Evolutionary conservation across 2,797 vertebrate species (phyloP).

Genomic region (Galago senegalensis): DNA sequence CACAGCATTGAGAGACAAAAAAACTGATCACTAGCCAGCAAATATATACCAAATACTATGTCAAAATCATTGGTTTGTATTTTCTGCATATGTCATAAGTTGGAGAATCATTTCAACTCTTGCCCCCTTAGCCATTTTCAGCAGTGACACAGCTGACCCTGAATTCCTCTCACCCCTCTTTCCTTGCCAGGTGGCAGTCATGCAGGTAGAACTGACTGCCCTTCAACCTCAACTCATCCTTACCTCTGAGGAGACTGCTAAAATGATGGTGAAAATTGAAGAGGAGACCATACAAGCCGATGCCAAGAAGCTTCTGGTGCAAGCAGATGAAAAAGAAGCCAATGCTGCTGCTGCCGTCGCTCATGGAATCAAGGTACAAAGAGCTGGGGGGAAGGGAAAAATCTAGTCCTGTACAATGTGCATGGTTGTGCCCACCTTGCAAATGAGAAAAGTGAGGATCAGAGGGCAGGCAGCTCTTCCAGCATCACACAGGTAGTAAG

Average conservation of each 20-base stretch:
- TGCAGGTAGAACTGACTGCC: constrained; percentile 95
- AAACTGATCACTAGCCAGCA: not conserved
- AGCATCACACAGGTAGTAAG: not conserved
- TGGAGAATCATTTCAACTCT: not conserved
- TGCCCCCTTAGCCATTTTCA: not conserved
- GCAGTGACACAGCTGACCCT: not conserved
- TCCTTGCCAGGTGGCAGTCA: constrained; percentile 93
- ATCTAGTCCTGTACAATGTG: not conserved
- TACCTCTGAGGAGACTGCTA: constrained; percentile 94
- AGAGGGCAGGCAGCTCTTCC: not conserved
- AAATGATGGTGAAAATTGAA: constrained; percentile 96
- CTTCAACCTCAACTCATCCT: constrained; percentile 95
- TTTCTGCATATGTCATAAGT: not conserved
- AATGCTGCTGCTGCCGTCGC: constrained; percentile 94
- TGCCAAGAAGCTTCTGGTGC: constrained; percentile 95
- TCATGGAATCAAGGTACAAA: constrained; percentile 94
- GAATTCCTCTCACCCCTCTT: not conserved
- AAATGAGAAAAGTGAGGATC: not conserved
- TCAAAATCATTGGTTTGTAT: not conserved
- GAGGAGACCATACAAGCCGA: constrained; percentile 94
- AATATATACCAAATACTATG: not conserved
- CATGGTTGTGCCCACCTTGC: not conserved
- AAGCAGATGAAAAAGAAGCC: constrained; percentile 95
- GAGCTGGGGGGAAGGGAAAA: not conserved
- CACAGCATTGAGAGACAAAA: not conserved